These are phyloP conservation scores for Camelus bactrianus DNA, from an alignment of 2,113 vertebrate species.

Conservation along the genomic window DNA sequence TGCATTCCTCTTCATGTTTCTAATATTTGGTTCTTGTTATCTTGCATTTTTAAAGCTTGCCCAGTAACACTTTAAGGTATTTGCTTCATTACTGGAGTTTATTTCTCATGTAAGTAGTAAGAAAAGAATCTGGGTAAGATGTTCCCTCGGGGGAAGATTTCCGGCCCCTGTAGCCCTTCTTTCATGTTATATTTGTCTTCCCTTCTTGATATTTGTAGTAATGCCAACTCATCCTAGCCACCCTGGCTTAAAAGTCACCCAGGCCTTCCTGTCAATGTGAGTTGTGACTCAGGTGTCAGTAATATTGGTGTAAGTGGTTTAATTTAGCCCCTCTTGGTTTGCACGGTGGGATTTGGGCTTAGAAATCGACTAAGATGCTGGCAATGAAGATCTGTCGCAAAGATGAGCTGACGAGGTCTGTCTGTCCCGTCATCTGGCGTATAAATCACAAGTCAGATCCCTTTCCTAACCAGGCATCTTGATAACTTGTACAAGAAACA, in stretches of 20 bases:
- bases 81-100: conserved; percentile 88
- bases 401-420: background rate
- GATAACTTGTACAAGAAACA: background rate
- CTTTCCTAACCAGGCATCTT: background rate
- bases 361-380: background rate
- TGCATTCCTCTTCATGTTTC: conserved; percentile 87
- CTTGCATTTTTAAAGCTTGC: conserved; percentile 94
- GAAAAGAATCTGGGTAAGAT: conserved; percentile 88
- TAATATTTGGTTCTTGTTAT: conserved; percentile 90
- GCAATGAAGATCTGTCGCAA: background rate
- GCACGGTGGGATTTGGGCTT: background rate
- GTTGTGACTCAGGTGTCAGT: background rate
- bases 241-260: background rate
- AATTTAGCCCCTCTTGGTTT: background rate
- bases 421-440: background rate
- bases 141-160: background rate
- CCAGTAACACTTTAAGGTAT: conserved; percentile 95
- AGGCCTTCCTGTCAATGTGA: background rate
- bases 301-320: background rate
- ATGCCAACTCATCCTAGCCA: background rate
- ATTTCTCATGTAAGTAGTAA: conserved; percentile 86
- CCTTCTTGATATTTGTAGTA: background rate
- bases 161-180: background rate
- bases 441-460: background rate
- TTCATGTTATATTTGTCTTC: background rate